A percentile compares a stretch with the other conserved stretches of the same genome.
phyloP scores from a whole-genome alignment of 2,888 invertebrate genomes.

The Trichogramma dendrolimi region DNA sequence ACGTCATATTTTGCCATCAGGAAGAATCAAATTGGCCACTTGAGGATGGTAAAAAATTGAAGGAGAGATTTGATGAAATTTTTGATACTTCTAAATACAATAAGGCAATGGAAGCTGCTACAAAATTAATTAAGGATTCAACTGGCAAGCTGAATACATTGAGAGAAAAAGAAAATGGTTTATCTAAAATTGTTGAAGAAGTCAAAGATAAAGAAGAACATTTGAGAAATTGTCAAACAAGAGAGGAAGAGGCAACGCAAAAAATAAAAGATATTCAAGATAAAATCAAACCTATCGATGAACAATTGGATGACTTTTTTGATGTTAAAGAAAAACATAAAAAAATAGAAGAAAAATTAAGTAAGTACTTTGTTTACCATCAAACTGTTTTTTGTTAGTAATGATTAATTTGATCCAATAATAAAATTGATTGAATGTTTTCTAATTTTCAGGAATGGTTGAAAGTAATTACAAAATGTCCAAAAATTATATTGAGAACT shows the following conservation, averaged over 20 bases:
- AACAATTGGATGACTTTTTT: slow-evolving; percentile 49
- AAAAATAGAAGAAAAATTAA: slow-evolving; percentile 41
- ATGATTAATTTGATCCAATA: slow-evolving; percentile 2
- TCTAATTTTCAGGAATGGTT: slow-evolving; percentile 47
- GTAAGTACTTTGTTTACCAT: slow-evolving; percentile 8
- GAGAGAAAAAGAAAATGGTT: slow-evolving; percentile 49
- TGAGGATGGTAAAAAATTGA: slow-evolving; percentile 87
- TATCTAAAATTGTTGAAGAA: slow-evolving; percentile 60
- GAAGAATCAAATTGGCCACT: slow-evolving; percentile 97
- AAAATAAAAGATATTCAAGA: slow-evolving; percentile 51
- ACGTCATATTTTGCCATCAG: slow-evolving; percentile 98
- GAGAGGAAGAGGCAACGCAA: slow-evolving; percentile 57
- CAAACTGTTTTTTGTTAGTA: not conserved
- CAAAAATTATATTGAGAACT: slow-evolving; percentile 56
- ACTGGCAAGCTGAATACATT: slow-evolving; percentile 32
- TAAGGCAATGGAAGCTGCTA: slow-evolving; percentile 76
- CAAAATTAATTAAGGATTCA: slow-evolving; percentile 61
- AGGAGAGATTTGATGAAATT: slow-evolving; percentile 95
- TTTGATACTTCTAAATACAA: slow-evolving; percentile 93
- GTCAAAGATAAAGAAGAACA: slow-evolving; percentile 61
- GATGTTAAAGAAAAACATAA: slow-evolving; percentile 46
- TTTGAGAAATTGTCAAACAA: slow-evolving; percentile 62
- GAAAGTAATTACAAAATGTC: slow-evolving; percentile 58
- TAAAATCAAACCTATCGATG: slow-evolving; percentile 52
- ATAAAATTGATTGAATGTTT: slow-evolving; percentile 5